Percentiles rank a stretch among this genome's conserved stretches.
These are phyloP conservation scores for Eudasyphora cyanicolor DNA, from an alignment of 2,888 invertebrate genomes.

Conservation along the genomic window DNA sequence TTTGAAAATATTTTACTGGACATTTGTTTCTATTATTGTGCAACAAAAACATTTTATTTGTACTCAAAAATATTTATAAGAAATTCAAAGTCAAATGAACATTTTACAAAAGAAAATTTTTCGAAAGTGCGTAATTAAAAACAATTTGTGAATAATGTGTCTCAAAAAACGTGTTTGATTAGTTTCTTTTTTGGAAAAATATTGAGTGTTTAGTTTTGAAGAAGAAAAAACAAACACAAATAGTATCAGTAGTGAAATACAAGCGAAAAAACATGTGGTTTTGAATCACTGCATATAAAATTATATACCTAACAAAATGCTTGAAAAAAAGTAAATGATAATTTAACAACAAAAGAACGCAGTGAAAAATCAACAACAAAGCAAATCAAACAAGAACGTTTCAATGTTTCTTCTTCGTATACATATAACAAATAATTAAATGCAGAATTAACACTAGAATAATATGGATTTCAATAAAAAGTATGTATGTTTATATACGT, in stretches of 20 bases:
- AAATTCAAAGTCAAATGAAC: background rate
- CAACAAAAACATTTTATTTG: constrained; percentile 26
- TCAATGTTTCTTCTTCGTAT: too few species aligned
- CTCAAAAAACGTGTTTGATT: constrained; percentile 59
- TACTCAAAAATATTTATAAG: constrained; percentile 12
- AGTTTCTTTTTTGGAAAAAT: constrained; percentile 40
- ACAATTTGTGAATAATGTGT: background rate
- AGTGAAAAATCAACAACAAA: background rate
- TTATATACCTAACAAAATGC: constrained; percentile 27
- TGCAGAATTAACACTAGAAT: constrained; percentile 12
- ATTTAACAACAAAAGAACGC: constrained; percentile 6
- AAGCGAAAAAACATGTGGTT: constrained; percentile 58
- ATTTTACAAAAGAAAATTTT: constrained; percentile 9
- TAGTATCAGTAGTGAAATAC: constrained; percentile 16
- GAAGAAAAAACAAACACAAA: constrained; percentile 18
- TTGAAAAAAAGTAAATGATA: constrained; percentile 29
- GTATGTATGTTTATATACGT: constrained; percentile 61
- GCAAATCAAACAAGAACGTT: background rate
- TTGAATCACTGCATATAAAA: constrained; percentile 43
- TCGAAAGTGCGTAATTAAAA: constrained; percentile 35
- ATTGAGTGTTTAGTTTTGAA: constrained; percentile 57
- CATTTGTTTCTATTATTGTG: constrained; percentile 24
- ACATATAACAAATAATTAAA: too few species aligned
- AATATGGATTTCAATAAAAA: constrained; percentile 56
- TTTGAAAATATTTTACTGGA: constrained; percentile 16